Conservation (phyloP, 2,113 vertebrate species). For the Hystrix cristata region DNA sequence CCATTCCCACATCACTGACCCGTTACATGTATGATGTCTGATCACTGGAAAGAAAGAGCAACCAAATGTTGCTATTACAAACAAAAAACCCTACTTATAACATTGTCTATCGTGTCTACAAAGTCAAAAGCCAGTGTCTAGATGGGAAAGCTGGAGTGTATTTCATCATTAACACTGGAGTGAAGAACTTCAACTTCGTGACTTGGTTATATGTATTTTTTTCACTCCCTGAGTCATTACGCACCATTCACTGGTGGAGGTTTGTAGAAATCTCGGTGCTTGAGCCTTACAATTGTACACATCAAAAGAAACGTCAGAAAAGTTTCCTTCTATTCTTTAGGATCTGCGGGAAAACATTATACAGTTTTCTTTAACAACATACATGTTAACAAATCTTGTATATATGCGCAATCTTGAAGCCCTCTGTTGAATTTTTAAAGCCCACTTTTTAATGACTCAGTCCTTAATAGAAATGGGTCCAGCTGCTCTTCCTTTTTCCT, state of each 20-base stretch:
- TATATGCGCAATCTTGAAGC: background rate
- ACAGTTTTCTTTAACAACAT: slow-evolving; percentile 24
- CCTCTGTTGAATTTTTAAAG: slow-evolving; percentile 46
- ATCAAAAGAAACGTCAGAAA: slow-evolving; percentile 37
- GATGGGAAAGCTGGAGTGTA: background rate
- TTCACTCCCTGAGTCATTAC: background rate
- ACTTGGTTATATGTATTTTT: background rate
- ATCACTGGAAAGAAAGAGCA: background rate
- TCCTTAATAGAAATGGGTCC: background rate
- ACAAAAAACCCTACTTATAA: background rate
- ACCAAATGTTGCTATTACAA: background rate
- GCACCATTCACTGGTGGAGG: background rate
- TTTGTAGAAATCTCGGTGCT: background rate
- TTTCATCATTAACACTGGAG: background rate
- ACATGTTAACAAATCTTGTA: slow-evolving; percentile 20
- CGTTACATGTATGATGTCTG: background rate
- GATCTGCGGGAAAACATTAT: background rate
- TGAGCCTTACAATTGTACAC: background rate
- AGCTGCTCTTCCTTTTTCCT: slow-evolving; percentile 3
- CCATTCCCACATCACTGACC: background rate
- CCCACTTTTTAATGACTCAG: slow-evolving; percentile 2
- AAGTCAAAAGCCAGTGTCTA: background rate
- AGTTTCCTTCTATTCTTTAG: slow-evolving; percentile 49
- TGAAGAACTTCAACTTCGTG: background rate
- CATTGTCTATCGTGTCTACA: background rate